Base-by-base conservation (phyloP, 2,797 vertebrate genomes). In the Clarias laeviceps region DNA sequence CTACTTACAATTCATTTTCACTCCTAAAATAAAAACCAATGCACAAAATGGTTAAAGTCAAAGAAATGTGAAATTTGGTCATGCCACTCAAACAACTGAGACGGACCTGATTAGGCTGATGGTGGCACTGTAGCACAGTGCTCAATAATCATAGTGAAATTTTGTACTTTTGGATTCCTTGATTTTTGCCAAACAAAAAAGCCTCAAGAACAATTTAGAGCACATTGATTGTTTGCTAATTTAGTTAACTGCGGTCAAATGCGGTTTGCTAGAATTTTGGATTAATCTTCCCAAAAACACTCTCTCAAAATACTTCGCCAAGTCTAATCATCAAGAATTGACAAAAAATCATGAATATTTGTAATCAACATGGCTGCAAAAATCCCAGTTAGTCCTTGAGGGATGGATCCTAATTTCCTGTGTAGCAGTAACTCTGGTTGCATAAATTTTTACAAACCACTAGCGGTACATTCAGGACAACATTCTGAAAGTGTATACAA, bases 31-130 rank as follows among this genome's bases (percentile, higher is more conserved):
- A 29, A 34, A 50, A 50, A 50, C 45, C 32, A 22, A 50, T 45
- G 11, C 20, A n/a, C 11, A 50, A 0, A 0, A 6, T 50, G 5
- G 6, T 4, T 72, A 22, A 72, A 4, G 45, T 5, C 70, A 7
- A 0, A 54, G 7, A 72, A 40, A 74, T 56, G 3, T 56, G n/a
- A 20, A 20, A 74, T 27, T 74, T 29, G 12, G 1, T 12, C 17
- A 74, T 74, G 72, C 11, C 50, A 56, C n/a, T 57, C 27, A 76
- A 5, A 76, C 27, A 76, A 74, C 17, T 76, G 27, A 32, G 73
- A 56, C 56, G 17, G 3, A 76, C 72, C n/a, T 29, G 27, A 76
- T 1, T 56, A 76, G 15, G 34, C 50, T 76, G 72, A 56, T 76
- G 72, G 72, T 76, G 72, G 45, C 40, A 29, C 72, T 74, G 27